A percentile compares a stretch with the other conserved stretches of the same genome.
Evolutionary conservation across 2,888 invertebrate species (phyloP).

Genomic region (Conus canariensis): DNA sequence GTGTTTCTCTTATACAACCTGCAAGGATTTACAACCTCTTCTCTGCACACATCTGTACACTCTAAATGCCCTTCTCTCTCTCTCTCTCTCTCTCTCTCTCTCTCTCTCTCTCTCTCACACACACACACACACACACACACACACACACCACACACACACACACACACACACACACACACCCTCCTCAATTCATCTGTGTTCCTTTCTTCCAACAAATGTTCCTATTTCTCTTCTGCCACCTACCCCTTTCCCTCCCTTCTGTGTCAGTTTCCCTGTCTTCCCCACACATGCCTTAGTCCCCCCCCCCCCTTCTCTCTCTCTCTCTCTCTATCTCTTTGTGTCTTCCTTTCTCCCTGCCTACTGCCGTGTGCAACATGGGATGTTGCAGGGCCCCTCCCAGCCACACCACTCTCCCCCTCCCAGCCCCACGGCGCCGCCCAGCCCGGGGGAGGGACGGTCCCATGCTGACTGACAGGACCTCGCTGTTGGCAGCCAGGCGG

Average conservation of each 20-base stretch:
- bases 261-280: not conserved
- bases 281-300: not conserved
- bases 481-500: not conserved
- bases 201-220: not conserved
- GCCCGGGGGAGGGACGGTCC: constrained; percentile 13
- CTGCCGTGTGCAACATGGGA: not conserved
- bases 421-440: not conserved
- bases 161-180: no score
- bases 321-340: not conserved
- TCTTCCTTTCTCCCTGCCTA: not conserved
- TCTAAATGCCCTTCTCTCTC: not conserved
- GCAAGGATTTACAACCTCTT: not conserved
- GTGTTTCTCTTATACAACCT: no score
- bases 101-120: not conserved
- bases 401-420: not conserved
- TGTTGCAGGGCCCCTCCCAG: constrained; percentile 16
- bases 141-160: no score
- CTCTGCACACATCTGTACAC: not conserved
- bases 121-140: no score
- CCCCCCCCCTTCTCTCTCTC: not conserved
- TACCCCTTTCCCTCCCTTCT: not conserved
- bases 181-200: no score
- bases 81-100: not conserved
- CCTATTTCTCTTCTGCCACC: not conserved
- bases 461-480: not conserved